phyloP scores from a whole-genome alignment of 2,113 vertebrate species.

The Cyanocitta stelleri region DNA sequence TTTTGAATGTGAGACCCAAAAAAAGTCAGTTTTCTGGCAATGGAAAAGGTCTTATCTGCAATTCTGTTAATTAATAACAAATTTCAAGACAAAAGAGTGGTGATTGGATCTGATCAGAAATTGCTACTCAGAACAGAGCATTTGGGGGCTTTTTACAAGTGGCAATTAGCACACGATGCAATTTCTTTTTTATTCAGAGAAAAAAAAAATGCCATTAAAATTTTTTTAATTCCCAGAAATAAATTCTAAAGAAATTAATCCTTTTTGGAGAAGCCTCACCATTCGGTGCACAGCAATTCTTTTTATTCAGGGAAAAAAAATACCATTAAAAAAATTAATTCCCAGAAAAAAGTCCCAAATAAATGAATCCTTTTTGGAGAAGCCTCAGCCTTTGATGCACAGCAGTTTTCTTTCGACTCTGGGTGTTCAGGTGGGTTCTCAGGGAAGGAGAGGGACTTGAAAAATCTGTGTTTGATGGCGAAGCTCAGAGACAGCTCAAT shows the following conservation, averaged over 20 bases:
- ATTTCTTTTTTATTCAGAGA: neutral
- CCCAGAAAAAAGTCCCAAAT: neutral
- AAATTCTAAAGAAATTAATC: neutral
- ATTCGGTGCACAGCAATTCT: neutral
- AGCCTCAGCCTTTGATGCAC: neutral
- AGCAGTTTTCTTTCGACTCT: neutral
- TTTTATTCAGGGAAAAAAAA: neutral
- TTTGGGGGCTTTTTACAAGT: neutral
- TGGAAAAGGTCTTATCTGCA: neutral
- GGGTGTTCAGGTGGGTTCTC: neutral
- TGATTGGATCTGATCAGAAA: slow-evolving; percentile 9
- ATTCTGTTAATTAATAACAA: slow-evolving; percentile 26
- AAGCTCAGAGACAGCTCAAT: neutral
- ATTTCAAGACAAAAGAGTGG: slow-evolving; percentile 9
- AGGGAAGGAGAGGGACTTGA: neutral
- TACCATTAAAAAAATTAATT: neutral
- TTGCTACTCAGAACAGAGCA: neutral
- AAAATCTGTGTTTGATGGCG: neutral
- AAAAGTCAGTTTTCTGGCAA: slow-evolving; percentile 4
- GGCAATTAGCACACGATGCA: neutral
- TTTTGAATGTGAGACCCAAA: neutral
- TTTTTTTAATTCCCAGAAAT: neutral
- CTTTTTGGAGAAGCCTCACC: neutral
- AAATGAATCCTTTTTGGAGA: neutral
- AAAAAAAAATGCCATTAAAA: neutral